phyloP scores from a whole-genome alignment of 2,113 vertebrate species.

The Melospiza georgiana region DNA sequence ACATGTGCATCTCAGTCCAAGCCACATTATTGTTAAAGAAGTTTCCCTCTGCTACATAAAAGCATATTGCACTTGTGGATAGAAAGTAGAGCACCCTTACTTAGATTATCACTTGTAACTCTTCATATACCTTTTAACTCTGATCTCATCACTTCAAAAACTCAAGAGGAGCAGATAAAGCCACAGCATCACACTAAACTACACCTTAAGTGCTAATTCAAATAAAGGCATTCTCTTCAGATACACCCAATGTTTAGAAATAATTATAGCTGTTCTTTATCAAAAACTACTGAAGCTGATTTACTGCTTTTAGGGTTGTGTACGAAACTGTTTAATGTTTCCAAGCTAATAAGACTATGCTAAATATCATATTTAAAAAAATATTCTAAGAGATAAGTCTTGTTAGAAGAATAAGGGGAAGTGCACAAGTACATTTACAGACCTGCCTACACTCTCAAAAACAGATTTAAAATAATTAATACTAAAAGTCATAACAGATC shows the following conservation, averaged over 20 bases:
- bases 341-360: background rate
- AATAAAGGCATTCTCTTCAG: background rate
- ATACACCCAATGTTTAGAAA: background rate
- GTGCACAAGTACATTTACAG: background rate
- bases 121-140: background rate
- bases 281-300: conserved; percentile 1
- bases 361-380: background rate
- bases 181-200: background rate
- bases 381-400: background rate
- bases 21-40: background rate
- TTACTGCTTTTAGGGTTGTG: background rate
- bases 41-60: conserved; percentile 36
- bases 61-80: conserved; percentile 45
- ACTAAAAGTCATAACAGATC: background rate
- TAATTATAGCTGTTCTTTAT: background rate
- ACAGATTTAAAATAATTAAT: background rate
- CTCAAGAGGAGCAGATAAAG: background rate
- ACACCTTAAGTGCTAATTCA: conserved; percentile 6
- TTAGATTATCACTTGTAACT: background rate
- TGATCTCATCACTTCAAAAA: background rate
- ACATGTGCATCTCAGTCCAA: background rate
- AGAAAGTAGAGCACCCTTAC: conserved; percentile 21
- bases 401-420: conserved; percentile 9
- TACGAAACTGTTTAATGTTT: background rate
- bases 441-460: background rate